Evolutionary conservation across 1,140 invertebrate species (phyloP).

Genomic region (Drosophila nasuta): DNA sequence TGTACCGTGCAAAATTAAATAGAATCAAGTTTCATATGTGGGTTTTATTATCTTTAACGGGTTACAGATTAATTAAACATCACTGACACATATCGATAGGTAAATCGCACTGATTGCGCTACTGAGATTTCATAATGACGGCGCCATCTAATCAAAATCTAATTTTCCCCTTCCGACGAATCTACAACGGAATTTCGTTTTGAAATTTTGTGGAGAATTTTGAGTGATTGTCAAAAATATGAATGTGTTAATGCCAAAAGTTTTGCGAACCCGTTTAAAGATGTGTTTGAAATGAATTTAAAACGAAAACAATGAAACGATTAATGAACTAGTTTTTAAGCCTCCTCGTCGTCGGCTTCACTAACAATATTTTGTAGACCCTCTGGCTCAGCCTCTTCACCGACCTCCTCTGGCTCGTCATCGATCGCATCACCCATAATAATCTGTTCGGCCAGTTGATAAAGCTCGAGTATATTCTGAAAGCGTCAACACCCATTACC

Average conservation of each 20-base stretch:
- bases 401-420: slow-evolving; percentile 47
- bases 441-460: slow-evolving; percentile 79
- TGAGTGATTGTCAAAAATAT: background rate
- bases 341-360: too few species aligned
- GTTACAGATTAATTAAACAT: slow-evolving; percentile 69
- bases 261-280: slow-evolving; percentile 4
- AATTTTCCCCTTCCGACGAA: background rate
- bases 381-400: slow-evolving; percentile 25
- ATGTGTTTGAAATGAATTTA: background rate
- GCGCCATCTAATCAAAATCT: background rate
- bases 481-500: background rate
- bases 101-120: slow-evolving; percentile 50
- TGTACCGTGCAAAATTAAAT: slow-evolving; percentile 26
- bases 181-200: background rate
- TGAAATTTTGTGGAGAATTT: slow-evolving; percentile 8
- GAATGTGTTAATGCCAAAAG: background rate
- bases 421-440: slow-evolving; percentile 71
- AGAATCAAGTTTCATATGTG: slow-evolving; percentile 29
- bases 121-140: slow-evolving; percentile 41
- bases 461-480: slow-evolving; percentile 76
- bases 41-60: slow-evolving; percentile 55
- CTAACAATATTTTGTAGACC: background rate
- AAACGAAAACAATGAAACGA: background rate
- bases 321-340: background rate
- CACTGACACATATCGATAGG: slow-evolving; percentile 54